Evolutionary conservation across 1,140 invertebrate species (phyloP).

Genomic region (Lordiphosa mommai): DNA sequence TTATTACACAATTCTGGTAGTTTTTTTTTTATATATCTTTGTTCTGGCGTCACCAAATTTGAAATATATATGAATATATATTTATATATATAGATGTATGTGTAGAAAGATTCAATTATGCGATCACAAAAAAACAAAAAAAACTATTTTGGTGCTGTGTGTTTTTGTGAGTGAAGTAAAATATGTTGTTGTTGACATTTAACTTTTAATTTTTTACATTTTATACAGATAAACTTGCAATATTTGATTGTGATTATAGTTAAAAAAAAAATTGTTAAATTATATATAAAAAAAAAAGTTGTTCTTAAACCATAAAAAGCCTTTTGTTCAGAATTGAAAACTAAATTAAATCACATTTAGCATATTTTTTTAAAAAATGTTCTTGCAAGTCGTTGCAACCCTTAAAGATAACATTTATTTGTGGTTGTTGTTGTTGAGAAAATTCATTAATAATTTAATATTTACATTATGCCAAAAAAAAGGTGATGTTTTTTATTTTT

Average conservation of each 20-base stretch:
- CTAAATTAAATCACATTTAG: conserved; percentile 75
- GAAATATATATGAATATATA: background rate
- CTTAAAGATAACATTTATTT: conserved; percentile 18
- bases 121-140: background rate
- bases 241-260: background rate
- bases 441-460: conserved; percentile 38
- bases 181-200: background rate
- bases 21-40: background rate
- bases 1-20: background rate
- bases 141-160: background rate
- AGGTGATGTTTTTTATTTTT: too few relatives aligned
- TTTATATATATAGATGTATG: background rate
- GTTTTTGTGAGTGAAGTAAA: conserved; percentile 1
- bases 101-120: too few relatives aligned
- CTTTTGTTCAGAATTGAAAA: conserved; percentile 57
- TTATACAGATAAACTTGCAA: conserved; percentile 21
- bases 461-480: conserved; percentile 47
- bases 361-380: conserved; percentile 47
- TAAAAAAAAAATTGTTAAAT: conserved; percentile 11
- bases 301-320: conserved; percentile 68
- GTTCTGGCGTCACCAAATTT: background rate
- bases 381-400: conserved; percentile 15
- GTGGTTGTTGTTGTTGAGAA: background rate
- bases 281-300: conserved; percentile 31
- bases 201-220: conserved; percentile 41